Base-by-base conservation (phyloP, 2,888 invertebrate species). In the Oxytorus armatus region DNA sequence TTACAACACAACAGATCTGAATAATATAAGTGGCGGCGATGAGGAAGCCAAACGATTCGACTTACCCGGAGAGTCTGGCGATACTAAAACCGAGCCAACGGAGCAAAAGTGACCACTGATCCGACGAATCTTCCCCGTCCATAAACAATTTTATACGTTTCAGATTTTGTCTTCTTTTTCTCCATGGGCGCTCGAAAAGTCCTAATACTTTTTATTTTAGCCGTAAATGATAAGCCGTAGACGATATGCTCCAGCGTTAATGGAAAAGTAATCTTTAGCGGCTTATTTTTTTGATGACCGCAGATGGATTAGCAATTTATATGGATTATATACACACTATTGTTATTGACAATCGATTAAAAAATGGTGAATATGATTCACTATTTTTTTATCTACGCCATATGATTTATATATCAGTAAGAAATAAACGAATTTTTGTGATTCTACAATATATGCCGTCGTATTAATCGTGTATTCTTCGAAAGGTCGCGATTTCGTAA, bases 391-490 rank as follows among this genome's bases (percentile, higher is more conserved):
- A 57, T 44, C 33, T 3, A 69, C 42, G 80, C 80, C 77, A 77
- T 80, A 73, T 77, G 49, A 73, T 80, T 69, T 69, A 69, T 65
- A 74, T 57, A 75, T 69, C 73, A 69, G 42, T 77, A 11, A 16
- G n/a, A 18, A 77, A 80, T 80, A 72, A 80, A 80, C 57, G 69
- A 77, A 55, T 80, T 76, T n/a, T 61, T 21, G 39, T 49, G 23
- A 68, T 68, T 76, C 61, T 33, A 61, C 61, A 61, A 70, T 72
- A 10, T 7, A 11, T 39, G 10, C 8, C 5, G 1, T 1, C 10
- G 3, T 29, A 29, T 29, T 29, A 3, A 3, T 29, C 5, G 29
- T 29, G 2, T 29, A 3, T 29, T 29, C 29, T 29, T 3, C 29
- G 5, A 3, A n/a, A n/a, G n/a, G n/a, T n/a, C n/a, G n/a, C 29